A percentile compares a stretch with the other conserved stretches of the same genome.
These are phyloP conservation scores for Epinephelus cyanopodus DNA, from an alignment of 2,113 vertebrate species.

Conservation along the genomic window DNA sequence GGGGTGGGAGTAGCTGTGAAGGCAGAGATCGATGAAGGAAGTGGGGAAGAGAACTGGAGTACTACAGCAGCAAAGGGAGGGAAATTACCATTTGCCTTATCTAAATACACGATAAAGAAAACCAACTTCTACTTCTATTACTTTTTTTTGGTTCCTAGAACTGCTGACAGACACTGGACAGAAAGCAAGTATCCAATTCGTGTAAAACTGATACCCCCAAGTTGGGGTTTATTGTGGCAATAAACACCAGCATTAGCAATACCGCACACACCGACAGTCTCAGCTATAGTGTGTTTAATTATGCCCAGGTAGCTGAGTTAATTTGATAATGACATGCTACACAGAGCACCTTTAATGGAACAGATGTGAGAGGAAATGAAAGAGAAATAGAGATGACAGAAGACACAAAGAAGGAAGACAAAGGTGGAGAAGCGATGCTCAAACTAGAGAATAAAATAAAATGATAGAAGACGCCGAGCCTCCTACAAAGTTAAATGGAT, in stretches of 20 bases:
- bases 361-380: slow-evolving; percentile 10
- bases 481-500: slow-evolving; percentile 53
- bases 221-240: not conserved
- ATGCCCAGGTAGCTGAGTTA: not conserved
- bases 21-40: not conserved
- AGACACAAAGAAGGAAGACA: not conserved
- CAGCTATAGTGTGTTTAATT: slow-evolving; percentile 5
- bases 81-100: not conserved
- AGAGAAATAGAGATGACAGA: not conserved
- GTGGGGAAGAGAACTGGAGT: not conserved
- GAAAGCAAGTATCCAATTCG: not conserved
- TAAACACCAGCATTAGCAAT: not conserved
- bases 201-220: not conserved
- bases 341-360: slow-evolving; percentile 17
- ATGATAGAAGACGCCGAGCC: not conserved
- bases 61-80: slow-evolving; percentile 9
- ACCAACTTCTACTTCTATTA: not conserved
- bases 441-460: not conserved
- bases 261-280: not conserved
- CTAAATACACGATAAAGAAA: not conserved
- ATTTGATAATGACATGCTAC: slow-evolving; percentile 37
- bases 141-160: not conserved
- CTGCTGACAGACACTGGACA: not conserved
- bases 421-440: slow-evolving; percentile 2
- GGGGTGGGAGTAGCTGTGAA: not conserved